Evolutionary conservation across 2,113 vertebrate genomes (phyloP), one percentile per base, ranked within the genome.

Genomic region (Poeciliopsis turrubarensis): DNA sequence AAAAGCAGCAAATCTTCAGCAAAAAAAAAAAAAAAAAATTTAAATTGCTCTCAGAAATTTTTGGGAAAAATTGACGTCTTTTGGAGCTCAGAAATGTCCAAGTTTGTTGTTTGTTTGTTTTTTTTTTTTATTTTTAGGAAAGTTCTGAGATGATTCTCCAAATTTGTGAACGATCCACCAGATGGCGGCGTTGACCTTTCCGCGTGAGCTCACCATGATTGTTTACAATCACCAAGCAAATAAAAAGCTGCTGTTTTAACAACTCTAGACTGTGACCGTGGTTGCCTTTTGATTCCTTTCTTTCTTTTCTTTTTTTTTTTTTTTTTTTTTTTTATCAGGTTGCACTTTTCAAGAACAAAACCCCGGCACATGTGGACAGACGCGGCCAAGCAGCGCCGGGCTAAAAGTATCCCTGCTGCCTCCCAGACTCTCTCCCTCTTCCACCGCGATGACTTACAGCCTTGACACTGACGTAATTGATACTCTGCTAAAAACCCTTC

Each of bases 401-500:
- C 39, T 37, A 30, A 72, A 71, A 71, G 72, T 69, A 39, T 73
- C 73, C 44, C 60, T 30, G 62, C 29, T 68, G 83, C 75, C 80
- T 63, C 78, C 30, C 76, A 78, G 75, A 82, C 85, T 70, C 74
- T 29, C 80, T 29, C 80, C 64, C 75, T 78, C 73, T 88, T 60
- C 76, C 86, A 86, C 85, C 85, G 83, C 75, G 83, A 79, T 83
- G 85, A 87, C 83, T 91, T 91, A 75, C 57, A 83, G 80, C 89
- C 92, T 82, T 87, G 89, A 94, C 91, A 85, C 87, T 82, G 91
- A 91, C 86, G 89, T 94, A 93, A 94, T 89, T 93, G 90, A 91
- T 93, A 90, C 91, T 90, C 87, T 92, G 89, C 88, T 93, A 92
- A 93, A 37, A 94, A 89, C 89, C 84, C 91, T 93, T 93, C 91